A percentile compares a stretch with the other conserved stretches of the same genome.
phyloP scores from a whole-genome alignment of 2,113 vertebrate species.

The Cricetomys ansorgei region DNA sequence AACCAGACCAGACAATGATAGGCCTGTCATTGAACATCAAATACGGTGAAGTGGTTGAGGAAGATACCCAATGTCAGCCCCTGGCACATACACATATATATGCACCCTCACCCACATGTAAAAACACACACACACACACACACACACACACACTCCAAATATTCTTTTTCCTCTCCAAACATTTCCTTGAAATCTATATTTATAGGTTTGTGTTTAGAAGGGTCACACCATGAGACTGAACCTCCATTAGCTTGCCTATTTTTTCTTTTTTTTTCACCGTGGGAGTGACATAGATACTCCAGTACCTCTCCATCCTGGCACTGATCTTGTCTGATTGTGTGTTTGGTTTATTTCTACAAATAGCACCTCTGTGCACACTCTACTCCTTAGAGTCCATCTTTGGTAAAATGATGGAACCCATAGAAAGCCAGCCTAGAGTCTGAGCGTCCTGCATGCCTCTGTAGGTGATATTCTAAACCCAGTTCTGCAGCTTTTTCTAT shows the following conservation, averaged over 20 bases:
- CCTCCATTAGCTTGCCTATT: not conserved
- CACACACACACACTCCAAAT: not conserved
- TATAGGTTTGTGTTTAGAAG: not conserved
- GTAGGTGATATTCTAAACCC: not conserved
- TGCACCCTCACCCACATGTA: not conserved
- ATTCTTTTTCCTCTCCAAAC: not conserved
- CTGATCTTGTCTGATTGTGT: not conserved
- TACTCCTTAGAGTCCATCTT: not conserved
- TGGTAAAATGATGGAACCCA: not conserved
- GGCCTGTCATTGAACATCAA: not conserved
- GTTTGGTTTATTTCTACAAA: not conserved
- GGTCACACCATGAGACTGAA: not conserved
- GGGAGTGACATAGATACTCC: not conserved
- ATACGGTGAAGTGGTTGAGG: not conserved
- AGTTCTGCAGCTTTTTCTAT: not conserved
- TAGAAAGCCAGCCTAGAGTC: not conserved
- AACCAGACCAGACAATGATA: not conserved
- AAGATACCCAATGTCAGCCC: not conserved
- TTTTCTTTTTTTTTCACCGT: not conserved
- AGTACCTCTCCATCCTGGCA: not conserved
- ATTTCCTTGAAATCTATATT: not conserved
- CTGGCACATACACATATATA: not conserved
- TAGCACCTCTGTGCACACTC: not conserved
- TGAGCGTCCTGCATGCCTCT: not conserved
- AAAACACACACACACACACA: not conserved